Conservation (phyloP, 2,113 vertebrate species). For the Odontophorus gujanensis region DNA sequence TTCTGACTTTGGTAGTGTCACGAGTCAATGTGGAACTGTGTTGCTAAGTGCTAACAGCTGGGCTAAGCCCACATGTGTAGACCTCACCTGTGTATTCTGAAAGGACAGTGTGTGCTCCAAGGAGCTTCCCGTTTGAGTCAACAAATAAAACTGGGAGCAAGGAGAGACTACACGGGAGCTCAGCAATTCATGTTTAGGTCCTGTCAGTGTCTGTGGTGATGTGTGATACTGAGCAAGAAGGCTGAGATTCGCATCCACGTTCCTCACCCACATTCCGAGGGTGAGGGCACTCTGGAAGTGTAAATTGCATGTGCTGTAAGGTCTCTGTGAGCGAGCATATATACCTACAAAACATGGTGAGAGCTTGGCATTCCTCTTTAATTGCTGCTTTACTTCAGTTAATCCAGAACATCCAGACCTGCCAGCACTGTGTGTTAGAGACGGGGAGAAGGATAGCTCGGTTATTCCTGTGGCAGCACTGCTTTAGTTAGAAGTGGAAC, state of each 20-base stretch:
- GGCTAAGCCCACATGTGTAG: not conserved
- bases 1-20: not conserved
- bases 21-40: not conserved
- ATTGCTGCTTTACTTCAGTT: not conserved
- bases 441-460: not conserved
- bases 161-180: not conserved
- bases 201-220: not conserved
- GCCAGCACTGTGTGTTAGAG: not conserved
- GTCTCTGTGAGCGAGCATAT: not conserved
- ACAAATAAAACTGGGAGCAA: not conserved
- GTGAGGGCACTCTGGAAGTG: not conserved
- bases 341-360: not conserved
- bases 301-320: not conserved
- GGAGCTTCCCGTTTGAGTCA: not conserved
- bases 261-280: not conserved
- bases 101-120: not conserved
- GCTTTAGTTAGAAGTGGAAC: rapidly evolving
- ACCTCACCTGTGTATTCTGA: rapidly evolving
- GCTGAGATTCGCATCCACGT: not conserved
- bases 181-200: not conserved
- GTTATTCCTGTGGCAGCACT: not conserved
- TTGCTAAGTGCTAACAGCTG: not conserved
- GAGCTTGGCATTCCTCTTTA: not conserved
- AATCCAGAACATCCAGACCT: not conserved
- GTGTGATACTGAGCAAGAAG: not conserved